A percentile compares a stretch with the other conserved stretches of the same genome.
phyloP scores from a whole-genome alignment of 2,888 invertebrate species.

The Nemurella pictetii region DNA sequence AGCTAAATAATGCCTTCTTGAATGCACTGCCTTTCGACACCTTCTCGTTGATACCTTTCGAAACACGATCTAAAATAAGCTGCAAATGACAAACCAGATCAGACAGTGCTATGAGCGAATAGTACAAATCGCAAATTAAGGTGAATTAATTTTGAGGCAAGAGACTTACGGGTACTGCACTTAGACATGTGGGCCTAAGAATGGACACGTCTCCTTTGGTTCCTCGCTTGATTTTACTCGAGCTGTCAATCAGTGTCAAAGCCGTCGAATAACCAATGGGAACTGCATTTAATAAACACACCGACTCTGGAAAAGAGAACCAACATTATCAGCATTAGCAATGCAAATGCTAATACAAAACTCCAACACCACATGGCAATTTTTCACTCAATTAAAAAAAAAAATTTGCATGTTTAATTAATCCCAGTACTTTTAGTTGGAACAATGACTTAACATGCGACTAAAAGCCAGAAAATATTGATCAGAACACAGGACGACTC shows the following conservation, averaged over 20 bases:
- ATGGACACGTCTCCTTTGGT: constrained; percentile 92
- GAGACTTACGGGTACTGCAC: constrained; percentile 85
- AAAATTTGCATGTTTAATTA: too few relatives aligned
- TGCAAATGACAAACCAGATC: constrained; percentile 51
- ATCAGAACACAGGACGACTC: too few relatives aligned
- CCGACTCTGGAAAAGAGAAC: constrained; percentile 45
- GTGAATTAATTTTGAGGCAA: not conserved
- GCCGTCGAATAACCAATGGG: constrained; percentile 97
- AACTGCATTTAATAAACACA: constrained; percentile 64
- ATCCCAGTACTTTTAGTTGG: too few relatives aligned
- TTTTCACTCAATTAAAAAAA: too few relatives aligned
- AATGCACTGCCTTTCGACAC: constrained; percentile 80
- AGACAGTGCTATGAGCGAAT: constrained; percentile 56
- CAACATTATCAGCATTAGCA: not conserved
- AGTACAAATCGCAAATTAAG: not conserved
- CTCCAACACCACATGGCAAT: too few relatives aligned
- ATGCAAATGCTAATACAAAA: not conserved
- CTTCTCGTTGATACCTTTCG: constrained; percentile 95
- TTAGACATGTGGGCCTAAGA: constrained; percentile 90
- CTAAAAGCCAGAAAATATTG: too few relatives aligned
- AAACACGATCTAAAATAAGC: constrained; percentile 96
- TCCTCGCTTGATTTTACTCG: constrained; percentile 95
- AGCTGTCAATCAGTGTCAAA: constrained; percentile 86
- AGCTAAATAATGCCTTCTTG: constrained; percentile 84
- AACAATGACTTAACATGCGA: too few relatives aligned